Evolutionary conservation across 2,113 vertebrate species (phyloP).

Genomic region (Urocynchramus pylzowi): DNA sequence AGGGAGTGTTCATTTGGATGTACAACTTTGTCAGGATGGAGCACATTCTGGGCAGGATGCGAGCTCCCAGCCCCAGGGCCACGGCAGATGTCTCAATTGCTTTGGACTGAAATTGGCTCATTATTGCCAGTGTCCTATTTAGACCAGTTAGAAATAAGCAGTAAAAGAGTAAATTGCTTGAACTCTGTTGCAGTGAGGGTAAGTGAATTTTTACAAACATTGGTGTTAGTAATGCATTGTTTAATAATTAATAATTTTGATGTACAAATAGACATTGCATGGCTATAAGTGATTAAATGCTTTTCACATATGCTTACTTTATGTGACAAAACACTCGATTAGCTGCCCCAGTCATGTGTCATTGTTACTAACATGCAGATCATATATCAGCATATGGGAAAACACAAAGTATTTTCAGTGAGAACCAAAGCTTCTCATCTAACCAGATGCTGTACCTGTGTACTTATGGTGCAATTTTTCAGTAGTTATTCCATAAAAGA

Average conservation of each 20-base stretch:
- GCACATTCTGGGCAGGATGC: neutral
- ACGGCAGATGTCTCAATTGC: conserved; percentile 19
- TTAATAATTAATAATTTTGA: neutral
- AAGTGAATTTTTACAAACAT: neutral
- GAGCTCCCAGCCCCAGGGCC: neutral
- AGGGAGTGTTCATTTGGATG: neutral
- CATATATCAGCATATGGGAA: neutral
- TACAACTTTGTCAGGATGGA: neutral
- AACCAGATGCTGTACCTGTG: neutral
- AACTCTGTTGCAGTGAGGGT: neutral
- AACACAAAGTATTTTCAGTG: neutral
- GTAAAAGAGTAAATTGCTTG: neutral
- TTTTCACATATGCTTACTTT: neutral
- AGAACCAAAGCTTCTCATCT: neutral
- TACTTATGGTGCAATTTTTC: neutral
- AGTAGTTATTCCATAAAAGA: neutral
- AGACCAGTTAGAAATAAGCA: neutral
- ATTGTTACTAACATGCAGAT: neutral
- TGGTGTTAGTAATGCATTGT: neutral
- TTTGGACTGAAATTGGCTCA: neutral
- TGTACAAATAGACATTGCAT: neutral
- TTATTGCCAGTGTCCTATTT: conserved; percentile 29
- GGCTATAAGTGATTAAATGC: neutral
- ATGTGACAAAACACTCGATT: neutral
- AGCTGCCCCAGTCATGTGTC: neutral